phyloP scores from a whole-genome alignment of 2,113 vertebrate genomes.

The Mesocricetus auratus region DNA sequence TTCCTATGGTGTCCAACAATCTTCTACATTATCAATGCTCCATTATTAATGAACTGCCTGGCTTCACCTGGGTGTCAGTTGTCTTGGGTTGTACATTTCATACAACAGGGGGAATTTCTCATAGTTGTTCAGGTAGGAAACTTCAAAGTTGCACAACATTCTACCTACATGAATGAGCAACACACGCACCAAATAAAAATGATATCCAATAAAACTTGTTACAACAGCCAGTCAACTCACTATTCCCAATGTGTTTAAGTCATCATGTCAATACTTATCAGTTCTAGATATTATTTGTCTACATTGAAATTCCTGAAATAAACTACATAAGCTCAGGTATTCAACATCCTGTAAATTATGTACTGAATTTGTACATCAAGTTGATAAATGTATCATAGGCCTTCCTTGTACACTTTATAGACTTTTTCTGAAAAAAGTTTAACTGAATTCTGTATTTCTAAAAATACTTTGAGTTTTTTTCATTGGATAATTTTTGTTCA shows the following conservation, averaged over 20 bases:
- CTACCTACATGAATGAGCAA: background rate
- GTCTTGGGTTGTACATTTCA: background rate
- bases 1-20: background rate
- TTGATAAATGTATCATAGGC: background rate
- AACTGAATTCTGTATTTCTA: background rate
- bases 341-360: background rate
- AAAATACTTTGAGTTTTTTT: background rate
- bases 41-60: background rate
- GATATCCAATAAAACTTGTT: background rate
- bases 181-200: background rate
- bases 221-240: background rate
- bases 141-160: background rate
- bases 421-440: background rate
- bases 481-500: background rate
- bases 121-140: background rate
- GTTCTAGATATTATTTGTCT: background rate
- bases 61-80: background rate
- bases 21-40: background rate
- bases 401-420: background rate
- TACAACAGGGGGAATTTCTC: background rate
- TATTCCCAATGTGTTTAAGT: background rate
- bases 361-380: background rate
- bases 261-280: background rate
- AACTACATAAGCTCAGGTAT: background rate
- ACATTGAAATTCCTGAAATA: background rate